Evolutionary conservation across 2,888 invertebrate species (phyloP), one percentile per base, ranked within the genome.

Genomic region (Pandemis corylana): DNA sequence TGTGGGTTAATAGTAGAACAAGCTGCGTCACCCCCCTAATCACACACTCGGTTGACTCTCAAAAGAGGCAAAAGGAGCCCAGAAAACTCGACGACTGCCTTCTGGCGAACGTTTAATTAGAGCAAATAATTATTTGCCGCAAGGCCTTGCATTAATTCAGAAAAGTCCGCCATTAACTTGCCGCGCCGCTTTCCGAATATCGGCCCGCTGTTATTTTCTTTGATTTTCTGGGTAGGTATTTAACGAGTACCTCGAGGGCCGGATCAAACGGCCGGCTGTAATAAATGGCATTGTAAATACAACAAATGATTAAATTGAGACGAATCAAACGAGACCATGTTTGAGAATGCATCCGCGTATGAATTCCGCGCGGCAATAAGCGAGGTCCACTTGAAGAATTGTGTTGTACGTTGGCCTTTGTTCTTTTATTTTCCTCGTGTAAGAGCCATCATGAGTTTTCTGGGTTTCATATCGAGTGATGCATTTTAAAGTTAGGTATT

Each of bases 31-130:
- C 84, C 77, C 80, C 84, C 83, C 85, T 87, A 89, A 92, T 92
- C 89, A 90, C 88, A 89, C 89, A 90, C 89, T 89, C 85, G 83
- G 89, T 84, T 91, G 86, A 77, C 79, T 88, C 83, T 87, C 87
- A 87, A 88, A 91, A 89, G 88, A 85, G 82, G 77, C 80, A 78
- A 81, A 81, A 82, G 79, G 77, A 80, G 78, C 75, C 77, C 81
- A 84, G 82, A 85, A 88, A 89, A 89, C 85, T 87, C 80, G 77
- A 80, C 80, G 79, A 79, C 80, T 77, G 79, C 80, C 79, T 79
- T 78, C 77, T 81, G 78, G 78, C 83, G 75, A 84, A 83, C 84
- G 85, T 88, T 88, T 88, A 88, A 89, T 89, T 89, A 89, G 82
- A 84, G 83, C 84, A 87, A 86, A 88, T 88, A 87, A 89, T 88